Evolutionary conservation across 2,113 vertebrate genomes (phyloP).

Genomic region (Macheiramphus alcinus): DNA sequence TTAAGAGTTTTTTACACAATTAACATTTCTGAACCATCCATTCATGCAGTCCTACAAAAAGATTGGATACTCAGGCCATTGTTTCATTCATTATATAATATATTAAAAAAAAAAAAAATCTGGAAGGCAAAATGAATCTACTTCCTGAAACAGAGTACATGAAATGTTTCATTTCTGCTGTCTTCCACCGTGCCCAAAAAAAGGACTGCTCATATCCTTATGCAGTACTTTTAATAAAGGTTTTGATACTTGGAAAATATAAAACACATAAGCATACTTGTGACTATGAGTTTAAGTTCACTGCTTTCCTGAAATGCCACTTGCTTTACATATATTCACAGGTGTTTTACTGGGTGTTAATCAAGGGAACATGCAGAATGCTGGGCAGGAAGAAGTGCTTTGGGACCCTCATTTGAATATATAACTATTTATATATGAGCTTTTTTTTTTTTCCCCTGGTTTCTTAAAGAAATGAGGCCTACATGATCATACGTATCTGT

Average conservation of each 20-base stretch:
- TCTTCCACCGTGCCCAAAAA: fast-evolving
- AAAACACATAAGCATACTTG: background rate
- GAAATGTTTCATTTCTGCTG: background rate
- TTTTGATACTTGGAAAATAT: background rate
- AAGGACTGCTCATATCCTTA: background rate
- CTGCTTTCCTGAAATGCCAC: background rate
- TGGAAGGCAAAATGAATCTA: background rate
- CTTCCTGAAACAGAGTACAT: background rate
- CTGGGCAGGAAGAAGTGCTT: background rate
- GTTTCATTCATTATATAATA: background rate
- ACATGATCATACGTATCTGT: fast-evolving
- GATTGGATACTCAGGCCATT: background rate
- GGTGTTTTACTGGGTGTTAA: background rate
- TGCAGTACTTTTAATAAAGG: background rate
- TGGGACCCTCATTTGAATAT: background rate
- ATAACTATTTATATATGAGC: background rate
- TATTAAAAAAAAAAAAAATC: background rate
- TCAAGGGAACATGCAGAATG: background rate
- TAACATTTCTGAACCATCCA: background rate
- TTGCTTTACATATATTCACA: background rate
- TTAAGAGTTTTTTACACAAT: background rate
- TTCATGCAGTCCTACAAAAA: background rate
- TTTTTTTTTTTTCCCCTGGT: fast-evolving
- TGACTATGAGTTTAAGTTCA: background rate
- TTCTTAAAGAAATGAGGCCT: background rate